Evolutionary conservation across 2,888 invertebrate species (phyloP).

Genomic region (Kuschelorhynchus macadamiae): DNA sequence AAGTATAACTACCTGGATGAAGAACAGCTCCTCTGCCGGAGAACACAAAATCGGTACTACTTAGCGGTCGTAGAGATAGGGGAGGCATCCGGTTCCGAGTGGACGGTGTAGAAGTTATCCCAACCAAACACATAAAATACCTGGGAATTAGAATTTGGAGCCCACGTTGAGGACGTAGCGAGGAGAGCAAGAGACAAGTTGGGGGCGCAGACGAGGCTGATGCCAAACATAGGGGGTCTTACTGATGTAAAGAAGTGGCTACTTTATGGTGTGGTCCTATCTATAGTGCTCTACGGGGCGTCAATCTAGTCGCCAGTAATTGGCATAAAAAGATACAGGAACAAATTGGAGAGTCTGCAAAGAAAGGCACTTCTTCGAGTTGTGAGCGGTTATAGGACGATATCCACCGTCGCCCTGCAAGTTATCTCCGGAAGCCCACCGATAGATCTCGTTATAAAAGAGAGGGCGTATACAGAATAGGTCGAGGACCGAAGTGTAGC

Average conservation of each 20-base stretch:
- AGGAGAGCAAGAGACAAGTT: too few species aligned
- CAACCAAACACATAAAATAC: too few species aligned
- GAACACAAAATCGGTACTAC: slow-evolving; percentile 1
- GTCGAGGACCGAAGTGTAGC: neutral
- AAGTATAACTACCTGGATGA: neutral
- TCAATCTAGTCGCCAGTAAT: neutral
- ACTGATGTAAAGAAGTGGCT: too few species aligned
- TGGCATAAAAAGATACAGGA: slow-evolving; percentile 14
- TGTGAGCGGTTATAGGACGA: slow-evolving; percentile 40
- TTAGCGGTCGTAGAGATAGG: neutral
- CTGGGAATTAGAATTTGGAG: too few species aligned
- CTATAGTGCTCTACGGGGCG: slow-evolving; percentile 20
- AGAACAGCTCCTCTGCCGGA: neutral
- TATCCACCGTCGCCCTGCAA: slow-evolving; percentile 29
- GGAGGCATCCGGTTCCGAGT: neutral
- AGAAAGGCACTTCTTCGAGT: slow-evolving; percentile 23
- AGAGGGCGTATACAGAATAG: slow-evolving; percentile 13
- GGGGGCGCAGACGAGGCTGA: too few species aligned
- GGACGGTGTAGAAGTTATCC: slow-evolving; percentile 20
- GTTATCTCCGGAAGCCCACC: slow-evolving; percentile 39
- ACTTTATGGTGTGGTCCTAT: slow-evolving; percentile 3
- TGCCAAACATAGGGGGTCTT: slow-evolving; percentile 8
- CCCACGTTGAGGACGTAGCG: too few species aligned
- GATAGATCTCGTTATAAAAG: slow-evolving; percentile 41
- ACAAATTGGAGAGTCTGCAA: slow-evolving; percentile 6